Evolutionary conservation across 2,888 invertebrate species (phyloP).

Genomic region (Drosophila multiciliata): DNA sequence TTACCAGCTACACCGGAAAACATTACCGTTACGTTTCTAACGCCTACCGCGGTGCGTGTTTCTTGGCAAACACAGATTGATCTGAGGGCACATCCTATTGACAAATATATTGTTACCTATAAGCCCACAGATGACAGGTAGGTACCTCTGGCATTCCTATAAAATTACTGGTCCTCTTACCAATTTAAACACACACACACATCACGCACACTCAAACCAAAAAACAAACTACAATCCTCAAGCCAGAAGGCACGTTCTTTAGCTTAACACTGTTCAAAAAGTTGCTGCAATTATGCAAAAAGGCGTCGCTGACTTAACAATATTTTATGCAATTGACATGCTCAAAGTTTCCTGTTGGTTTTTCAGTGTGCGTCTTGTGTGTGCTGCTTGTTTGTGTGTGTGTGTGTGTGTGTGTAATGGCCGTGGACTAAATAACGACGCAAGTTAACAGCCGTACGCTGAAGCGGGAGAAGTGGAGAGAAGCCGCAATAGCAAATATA

Average conservation of each 20-base stretch:
- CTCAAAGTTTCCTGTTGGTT: conserved; percentile 16
- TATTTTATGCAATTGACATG: conserved; percentile 74
- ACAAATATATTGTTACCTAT: conserved; percentile 96
- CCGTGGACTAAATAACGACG: conserved; percentile 74
- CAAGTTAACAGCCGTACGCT: conserved; percentile 24
- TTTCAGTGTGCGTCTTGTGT: conserved; percentile 6
- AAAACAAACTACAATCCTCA: background rate
- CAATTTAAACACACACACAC: background rate
- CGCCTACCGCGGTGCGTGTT: conserved; percentile 93
- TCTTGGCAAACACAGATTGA: conserved; percentile 94
- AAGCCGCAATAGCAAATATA: conserved; percentile 55
- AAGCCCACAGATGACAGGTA: conserved; percentile 97
- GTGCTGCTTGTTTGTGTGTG: conserved; percentile 12
- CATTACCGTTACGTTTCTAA: conserved; percentile 94
- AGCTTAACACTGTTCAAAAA: conserved; percentile 12
- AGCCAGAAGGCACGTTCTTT: background rate
- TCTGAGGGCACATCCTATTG: conserved; percentile 87
- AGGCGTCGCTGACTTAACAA: conserved; percentile 37
- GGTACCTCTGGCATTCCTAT: conserved; percentile 78
- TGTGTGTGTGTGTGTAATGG: conserved; percentile 46
- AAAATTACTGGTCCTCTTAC: conserved; percentile 13
- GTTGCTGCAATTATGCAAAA: conserved; percentile 57
- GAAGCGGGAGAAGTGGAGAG: background rate
- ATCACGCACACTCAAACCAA: background rate
- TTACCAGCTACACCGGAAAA: conserved; percentile 93